Conservation (phyloP, 2,888 invertebrate genomes). For the Aleiodes leptofemur region DNA sequence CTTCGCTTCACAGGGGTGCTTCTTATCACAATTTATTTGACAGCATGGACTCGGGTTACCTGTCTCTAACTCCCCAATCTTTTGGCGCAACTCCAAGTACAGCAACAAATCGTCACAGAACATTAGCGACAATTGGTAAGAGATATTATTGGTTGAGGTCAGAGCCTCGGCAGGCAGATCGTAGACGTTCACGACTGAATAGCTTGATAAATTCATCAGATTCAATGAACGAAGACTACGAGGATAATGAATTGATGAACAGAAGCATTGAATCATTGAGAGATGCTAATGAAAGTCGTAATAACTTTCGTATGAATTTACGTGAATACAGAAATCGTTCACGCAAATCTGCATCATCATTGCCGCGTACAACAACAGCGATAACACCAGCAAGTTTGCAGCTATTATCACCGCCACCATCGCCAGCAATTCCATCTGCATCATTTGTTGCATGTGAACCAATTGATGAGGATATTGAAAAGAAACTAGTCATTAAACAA, state of each 20-base stretch:
- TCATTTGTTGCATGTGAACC: slow-evolving; percentile 63
- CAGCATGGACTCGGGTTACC: slow-evolving; percentile 65
- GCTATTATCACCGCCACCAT: slow-evolving; percentile 61
- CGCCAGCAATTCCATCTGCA: slow-evolving; percentile 63
- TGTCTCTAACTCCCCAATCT: slow-evolving; percentile 63
- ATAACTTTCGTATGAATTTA: slow-evolving; percentile 45
- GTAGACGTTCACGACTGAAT: slow-evolving; percentile 58
- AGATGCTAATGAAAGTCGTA: background rate
- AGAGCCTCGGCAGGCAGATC: slow-evolving; percentile 59
- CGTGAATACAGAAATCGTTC: slow-evolving; percentile 48
- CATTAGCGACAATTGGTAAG: slow-evolving; percentile 35
- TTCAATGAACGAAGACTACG: background rate
- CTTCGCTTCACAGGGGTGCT: slow-evolving; percentile 46
- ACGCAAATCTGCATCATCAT: slow-evolving; percentile 41
- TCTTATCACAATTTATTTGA: slow-evolving; percentile 53
- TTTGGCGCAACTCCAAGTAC: slow-evolving; percentile 54
- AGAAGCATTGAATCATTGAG: background rate
- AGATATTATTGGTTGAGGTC: slow-evolving; percentile 53
- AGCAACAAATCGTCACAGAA: slow-evolving; percentile 42
- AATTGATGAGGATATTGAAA: slow-evolving; percentile 61
- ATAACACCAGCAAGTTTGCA: slow-evolving; percentile 61
- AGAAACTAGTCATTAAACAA: slow-evolving; percentile 66
- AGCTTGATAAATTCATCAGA: slow-evolving; percentile 52
- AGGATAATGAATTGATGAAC: no score
- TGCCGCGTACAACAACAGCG: slow-evolving; percentile 54